phyloP scores from a whole-genome alignment of 2,888 invertebrate species.

The Torymus auratus region DNA sequence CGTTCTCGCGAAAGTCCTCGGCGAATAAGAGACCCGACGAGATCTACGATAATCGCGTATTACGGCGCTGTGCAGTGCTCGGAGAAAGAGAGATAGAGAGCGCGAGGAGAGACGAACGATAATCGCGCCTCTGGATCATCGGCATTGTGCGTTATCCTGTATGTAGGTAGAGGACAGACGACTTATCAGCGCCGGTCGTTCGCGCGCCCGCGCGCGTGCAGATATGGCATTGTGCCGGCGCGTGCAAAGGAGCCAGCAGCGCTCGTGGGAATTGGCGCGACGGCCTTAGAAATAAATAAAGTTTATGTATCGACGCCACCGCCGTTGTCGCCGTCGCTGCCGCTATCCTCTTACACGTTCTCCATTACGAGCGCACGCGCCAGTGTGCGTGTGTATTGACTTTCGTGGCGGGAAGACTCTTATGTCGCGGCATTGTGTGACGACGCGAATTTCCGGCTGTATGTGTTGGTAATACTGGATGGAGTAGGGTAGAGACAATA shows the following conservation, averaged over 20 bases:
- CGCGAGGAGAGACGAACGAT: background rate
- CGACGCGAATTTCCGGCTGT: too few species aligned
- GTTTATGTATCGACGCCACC: constrained; percentile 6
- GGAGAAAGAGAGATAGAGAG: too few species aligned
- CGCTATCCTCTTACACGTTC: background rate
- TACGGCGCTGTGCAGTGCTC: too few species aligned
- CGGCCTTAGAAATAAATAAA: constrained; percentile 38
- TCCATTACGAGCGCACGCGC: background rate
- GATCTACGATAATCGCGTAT: too few species aligned
- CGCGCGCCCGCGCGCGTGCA: background rate
- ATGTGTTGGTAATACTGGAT: too few species aligned
- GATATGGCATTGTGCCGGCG: constrained; percentile 19
- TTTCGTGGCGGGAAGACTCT: too few species aligned
- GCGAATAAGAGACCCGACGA: too few species aligned
- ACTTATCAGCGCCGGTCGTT: constrained; percentile 22
- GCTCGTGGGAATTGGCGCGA: constrained; percentile 11
- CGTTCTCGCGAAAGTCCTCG: too few species aligned
- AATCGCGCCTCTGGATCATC: constrained; percentile 29
- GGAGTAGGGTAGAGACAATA: too few species aligned
- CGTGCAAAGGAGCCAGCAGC: background rate
- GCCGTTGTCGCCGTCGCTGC: background rate
- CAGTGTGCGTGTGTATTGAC: background rate
- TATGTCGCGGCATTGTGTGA: too few species aligned
- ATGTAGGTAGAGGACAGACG: background rate
- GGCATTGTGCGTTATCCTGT: constrained; percentile 42